phyloP scores from a whole-genome alignment of 2,113 vertebrate genomes.

The Periophthalmus modestus region DNA sequence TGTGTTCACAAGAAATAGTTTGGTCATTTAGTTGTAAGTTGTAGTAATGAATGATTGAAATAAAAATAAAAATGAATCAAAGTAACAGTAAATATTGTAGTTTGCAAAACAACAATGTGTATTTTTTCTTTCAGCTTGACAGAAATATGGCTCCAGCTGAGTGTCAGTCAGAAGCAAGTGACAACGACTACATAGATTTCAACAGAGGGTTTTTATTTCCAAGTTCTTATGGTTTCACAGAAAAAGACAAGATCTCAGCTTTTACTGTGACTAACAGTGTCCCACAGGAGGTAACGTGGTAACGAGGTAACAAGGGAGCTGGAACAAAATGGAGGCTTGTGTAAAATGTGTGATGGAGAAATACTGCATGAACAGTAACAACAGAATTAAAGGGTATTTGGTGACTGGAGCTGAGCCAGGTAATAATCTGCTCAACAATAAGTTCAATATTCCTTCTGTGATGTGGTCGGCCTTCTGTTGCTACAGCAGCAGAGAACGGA shows the following conservation, averaged over 20 bases:
- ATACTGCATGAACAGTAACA: background rate
- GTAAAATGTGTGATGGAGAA: constrained; percentile 4
- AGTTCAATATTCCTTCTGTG: constrained; percentile 26
- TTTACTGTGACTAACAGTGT: constrained; percentile 28
- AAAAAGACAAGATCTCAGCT: background rate
- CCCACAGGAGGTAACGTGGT: background rate
- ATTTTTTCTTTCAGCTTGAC: constrained; percentile 16
- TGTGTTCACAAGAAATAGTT: no score
- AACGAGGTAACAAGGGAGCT: no score
- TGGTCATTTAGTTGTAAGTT: no score
- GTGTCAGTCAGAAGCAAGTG: background rate
- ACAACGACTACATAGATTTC: background rate
- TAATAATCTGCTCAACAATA: constrained; percentile 4
- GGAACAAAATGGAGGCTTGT: background rate
- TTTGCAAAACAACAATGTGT: no score
- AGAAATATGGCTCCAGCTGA: background rate
- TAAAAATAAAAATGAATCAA: no score
- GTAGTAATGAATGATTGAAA: no score
- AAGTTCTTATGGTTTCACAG: background rate
- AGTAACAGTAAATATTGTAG: no score
- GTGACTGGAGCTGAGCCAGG: constrained; percentile 5
- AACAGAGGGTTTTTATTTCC: constrained; percentile 21
- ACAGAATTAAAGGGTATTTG: background rate
- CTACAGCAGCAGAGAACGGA: background rate
- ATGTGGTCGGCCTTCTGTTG: constrained; percentile 56